Evolutionary conservation across 2,113 vertebrate species (phyloP).

Genomic region (Coregonus clupeaformis): DNA sequence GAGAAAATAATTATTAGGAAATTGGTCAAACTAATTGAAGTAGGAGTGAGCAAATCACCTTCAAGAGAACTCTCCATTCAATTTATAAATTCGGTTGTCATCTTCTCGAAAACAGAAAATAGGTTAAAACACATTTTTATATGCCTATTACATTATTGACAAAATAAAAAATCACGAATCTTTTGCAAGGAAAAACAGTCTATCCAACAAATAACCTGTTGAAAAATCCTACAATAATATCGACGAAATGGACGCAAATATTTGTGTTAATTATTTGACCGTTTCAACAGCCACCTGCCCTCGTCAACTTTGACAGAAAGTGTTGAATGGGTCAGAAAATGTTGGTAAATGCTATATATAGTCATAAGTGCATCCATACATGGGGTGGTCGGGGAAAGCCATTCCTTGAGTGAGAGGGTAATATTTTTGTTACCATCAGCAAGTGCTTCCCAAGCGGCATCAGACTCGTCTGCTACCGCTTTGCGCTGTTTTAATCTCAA

Average conservation of each 20-base stretch:
- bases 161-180: no score
- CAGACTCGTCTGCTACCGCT: constrained; percentile 72
- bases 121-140: no score
- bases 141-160: no score
- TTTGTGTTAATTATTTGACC: background rate
- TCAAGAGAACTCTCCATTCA: no score
- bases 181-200: no score
- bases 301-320: background rate
- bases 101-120: no score
- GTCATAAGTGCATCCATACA: constrained; percentile 86
- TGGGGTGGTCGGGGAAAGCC: constrained; percentile 78
- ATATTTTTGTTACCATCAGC: constrained; percentile 84
- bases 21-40: no score
- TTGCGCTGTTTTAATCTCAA: constrained; percentile 67
- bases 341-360: constrained; percentile 89
- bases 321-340: constrained; percentile 54
- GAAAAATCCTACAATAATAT: constrained; percentile 4
- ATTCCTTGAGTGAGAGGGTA: constrained; percentile 77
- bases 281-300: background rate
- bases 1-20: no score
- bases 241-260: background rate
- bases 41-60: no score
- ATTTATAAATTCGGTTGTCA: no score
- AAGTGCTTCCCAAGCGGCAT: constrained; percentile 74
- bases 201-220: background rate